Base-by-base conservation (phyloP, 2,113 vertebrate genomes). In the Coregonus clupeaformis region DNA sequence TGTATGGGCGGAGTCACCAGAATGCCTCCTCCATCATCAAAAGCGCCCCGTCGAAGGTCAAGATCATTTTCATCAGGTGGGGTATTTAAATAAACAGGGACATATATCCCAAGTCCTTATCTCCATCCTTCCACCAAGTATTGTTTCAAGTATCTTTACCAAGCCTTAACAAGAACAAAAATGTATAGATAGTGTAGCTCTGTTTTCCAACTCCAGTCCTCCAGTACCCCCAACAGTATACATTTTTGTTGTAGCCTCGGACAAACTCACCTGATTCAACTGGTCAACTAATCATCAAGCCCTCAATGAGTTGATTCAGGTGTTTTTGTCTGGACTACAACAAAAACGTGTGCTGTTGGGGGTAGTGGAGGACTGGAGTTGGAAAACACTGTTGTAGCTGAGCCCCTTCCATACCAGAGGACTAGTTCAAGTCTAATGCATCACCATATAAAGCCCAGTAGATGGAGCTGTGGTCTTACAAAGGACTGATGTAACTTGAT, bases 1-100 rank as follows among this genome's bases (percentile, higher is more conserved):
- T 99, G 0, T 98, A 96, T 71, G 97, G 97, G 86, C 96, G 92
- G 88, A 98, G 96, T 83, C 98, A 99, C 86, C 98, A 99, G 84
- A 98, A 99, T 71, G 98, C 97, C 68, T 99, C 97, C 3, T 95
- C 96, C 80, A 97, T 98, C 73, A 99, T 99, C 86, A 99, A 99
- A 90, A 94, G 96, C 52, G 94, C 96, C 11, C 94, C 94, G 27
- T 98, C 96, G 52, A 97, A 94, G 92, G 97, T 98, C 69, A 96
- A 95, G 93, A 95, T 99, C 60, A 95, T 99, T 84, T 98, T 97
- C 84, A 89, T 99, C 85, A 95, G 98, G 98, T 99, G 86, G 49
- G 18, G 49, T 52, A 52, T 52, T 52, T 52, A 3, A 52, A 52
- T 14, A 52, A 11, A 42, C 82, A 82, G 71, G 77, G 52, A 59